Evolutionary conservation across 1,140 invertebrate genomes (phyloP).

Genomic region (Eumaeus atala): DNA sequence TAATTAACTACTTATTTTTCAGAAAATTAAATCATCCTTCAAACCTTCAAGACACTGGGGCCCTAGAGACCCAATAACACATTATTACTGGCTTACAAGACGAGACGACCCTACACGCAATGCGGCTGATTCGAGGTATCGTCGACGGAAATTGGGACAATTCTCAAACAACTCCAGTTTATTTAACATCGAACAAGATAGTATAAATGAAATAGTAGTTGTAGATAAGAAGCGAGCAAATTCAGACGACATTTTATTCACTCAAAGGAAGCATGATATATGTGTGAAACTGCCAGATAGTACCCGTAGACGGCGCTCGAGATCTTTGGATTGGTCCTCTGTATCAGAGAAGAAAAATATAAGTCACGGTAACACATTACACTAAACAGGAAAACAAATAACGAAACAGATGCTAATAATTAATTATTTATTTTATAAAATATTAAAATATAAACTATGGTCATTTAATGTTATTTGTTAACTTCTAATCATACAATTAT

Average conservation of each 20-base stretch:
- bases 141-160: slow-evolving; percentile 40
- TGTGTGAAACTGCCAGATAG: slow-evolving; percentile 17
- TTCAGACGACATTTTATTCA: slow-evolving; percentile 51
- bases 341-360: no score
- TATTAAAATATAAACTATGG: no score
- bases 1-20: slow-evolving; percentile 28
- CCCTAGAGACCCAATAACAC: slow-evolving; percentile 76
- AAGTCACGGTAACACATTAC: no score
- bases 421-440: no score
- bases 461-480: no score
- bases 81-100: slow-evolving; percentile 77
- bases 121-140: slow-evolving; percentile 26
- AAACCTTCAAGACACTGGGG: slow-evolving; percentile 78
- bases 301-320: slow-evolving; percentile 36
- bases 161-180: slow-evolving; percentile 35
- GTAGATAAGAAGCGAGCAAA: slow-evolving; percentile 39
- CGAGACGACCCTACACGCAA: slow-evolving; percentile 41
- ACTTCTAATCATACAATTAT: no score
- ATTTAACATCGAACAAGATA: slow-evolving; percentile 19
- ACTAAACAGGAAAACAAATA: no score
- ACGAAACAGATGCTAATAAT: no score
- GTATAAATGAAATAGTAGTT: slow-evolving; percentile 3
- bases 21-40: slow-evolving; percentile 76
- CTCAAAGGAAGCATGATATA: slow-evolving; percentile 35
- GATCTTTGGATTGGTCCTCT: slow-evolving; percentile 40